These are phyloP conservation scores for Xanthostigma xanthostigma DNA, from an alignment of 2,888 invertebrate genomes.

Conservation along the genomic window DNA sequence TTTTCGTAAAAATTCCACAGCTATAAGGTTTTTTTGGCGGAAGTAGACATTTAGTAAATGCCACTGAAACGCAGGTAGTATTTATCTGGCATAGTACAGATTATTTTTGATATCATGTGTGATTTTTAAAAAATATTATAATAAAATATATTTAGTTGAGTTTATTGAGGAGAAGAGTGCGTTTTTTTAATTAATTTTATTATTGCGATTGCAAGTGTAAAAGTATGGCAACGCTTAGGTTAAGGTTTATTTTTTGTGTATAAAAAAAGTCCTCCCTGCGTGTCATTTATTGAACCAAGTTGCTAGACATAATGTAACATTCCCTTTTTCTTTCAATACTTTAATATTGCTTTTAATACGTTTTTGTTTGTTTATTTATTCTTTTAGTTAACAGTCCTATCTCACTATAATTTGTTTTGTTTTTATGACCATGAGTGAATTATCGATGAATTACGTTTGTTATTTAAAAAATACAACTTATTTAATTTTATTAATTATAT, in stretches of 20 bases:
- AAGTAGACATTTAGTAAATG: no score
- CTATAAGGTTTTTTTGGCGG: no score
- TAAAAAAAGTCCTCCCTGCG: no score
- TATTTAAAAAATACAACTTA: conserved; percentile 5
- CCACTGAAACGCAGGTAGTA: no score
- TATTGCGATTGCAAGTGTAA: no score
- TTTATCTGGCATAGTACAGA: conserved; percentile 17
- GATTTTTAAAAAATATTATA: conserved; percentile 26
- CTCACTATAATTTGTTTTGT: background rate
- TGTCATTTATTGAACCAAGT: background rate
- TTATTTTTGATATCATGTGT: conserved; percentile 34
- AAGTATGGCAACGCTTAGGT: no score
- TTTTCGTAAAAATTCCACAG: no score
- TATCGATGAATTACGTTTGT: conserved; percentile 4
- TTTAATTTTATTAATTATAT: background rate
- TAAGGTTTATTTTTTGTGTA: no score
- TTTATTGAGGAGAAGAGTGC: no score
- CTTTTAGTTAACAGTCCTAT: background rate
- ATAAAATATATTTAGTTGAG: conserved; percentile 8
- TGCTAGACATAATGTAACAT: background rate
- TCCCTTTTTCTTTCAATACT: background rate
- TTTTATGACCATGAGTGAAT: background rate
- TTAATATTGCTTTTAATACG: background rate
- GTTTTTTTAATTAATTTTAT: no score
- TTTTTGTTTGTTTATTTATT: conserved; percentile 1